phyloP scores from a whole-genome alignment of 2,888 invertebrate genomes.

The Gari tellinella region DNA sequence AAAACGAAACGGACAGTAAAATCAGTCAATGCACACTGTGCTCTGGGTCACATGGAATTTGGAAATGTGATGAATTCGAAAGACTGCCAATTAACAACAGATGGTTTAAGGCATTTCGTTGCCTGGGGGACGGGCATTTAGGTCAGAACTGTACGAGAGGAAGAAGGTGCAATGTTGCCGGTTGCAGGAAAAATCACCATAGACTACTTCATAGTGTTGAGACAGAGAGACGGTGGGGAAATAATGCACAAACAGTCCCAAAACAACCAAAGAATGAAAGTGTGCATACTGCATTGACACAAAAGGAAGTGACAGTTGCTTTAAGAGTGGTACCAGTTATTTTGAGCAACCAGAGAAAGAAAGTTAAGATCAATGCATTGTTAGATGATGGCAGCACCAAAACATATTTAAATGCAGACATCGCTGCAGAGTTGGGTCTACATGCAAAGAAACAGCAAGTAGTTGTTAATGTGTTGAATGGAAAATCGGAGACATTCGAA shows the following conservation, averaged over 20 bases:
- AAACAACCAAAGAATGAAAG: too few relatives aligned
- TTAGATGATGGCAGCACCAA: constrained; percentile 58
- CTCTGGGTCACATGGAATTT: constrained; percentile 14
- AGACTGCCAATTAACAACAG: constrained; percentile 1
- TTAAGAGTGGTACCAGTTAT: constrained; percentile 25
- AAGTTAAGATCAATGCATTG: constrained; percentile 43
- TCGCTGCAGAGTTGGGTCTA: constrained; percentile 41
- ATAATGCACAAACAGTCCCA: not conserved
- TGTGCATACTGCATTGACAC: not conserved
- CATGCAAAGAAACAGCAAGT: constrained; percentile 19
- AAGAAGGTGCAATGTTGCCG: not conserved
- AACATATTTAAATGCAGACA: constrained; percentile 49
- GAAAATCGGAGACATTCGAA: constrained; percentile 29
- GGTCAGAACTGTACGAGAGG: constrained; percentile 15
- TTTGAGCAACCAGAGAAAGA: constrained; percentile 5
- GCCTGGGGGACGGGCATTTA: constrained; percentile 18
- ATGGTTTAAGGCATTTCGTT: constrained; percentile 33
- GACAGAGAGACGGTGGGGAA: too few relatives aligned
- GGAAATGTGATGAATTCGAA: constrained; percentile 21
- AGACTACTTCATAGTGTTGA: constrained; percentile 17
- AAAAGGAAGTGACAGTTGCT: constrained; percentile 2
- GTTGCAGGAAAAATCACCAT: constrained; percentile 18
- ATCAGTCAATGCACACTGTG: constrained; percentile 21
- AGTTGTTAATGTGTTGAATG: constrained; percentile 30
- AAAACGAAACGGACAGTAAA: not conserved